These are phyloP conservation scores for Cephus runcator DNA, from an alignment of 2,888 invertebrate genomes.

Conservation along the genomic window DNA sequence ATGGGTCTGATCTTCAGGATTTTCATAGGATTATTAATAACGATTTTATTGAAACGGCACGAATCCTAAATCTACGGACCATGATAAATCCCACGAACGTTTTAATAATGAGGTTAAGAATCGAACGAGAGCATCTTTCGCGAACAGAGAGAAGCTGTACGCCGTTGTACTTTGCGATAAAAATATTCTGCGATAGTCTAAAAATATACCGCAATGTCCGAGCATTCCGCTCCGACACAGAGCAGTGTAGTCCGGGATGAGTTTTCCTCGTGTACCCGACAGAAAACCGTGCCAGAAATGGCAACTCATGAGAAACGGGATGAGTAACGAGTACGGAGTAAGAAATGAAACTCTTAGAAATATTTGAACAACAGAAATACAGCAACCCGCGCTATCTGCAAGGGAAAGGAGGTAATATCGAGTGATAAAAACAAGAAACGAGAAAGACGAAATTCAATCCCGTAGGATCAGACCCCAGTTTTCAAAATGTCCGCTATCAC, in stretches of 20 bases:
- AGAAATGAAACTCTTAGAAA: neutral
- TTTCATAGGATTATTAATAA: neutral
- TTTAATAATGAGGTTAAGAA: neutral
- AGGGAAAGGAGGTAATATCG: neutral
- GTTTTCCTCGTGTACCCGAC: neutral
- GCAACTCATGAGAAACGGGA: neutral
- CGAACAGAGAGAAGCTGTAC: neutral
- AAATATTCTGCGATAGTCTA: neutral
- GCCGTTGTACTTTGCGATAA: neutral
- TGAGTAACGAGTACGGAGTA: neutral
- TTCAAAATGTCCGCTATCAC: neutral
- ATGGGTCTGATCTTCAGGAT: neutral
- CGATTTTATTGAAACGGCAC: neutral
- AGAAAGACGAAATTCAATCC: neutral
- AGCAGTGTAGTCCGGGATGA: neutral
- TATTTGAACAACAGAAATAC: neutral
- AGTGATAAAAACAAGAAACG: neutral
- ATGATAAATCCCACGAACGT: too few relatives aligned
- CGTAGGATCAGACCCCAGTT: neutral
- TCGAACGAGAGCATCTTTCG: neutral
- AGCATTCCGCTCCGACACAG: neutral
- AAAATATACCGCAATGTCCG: slow-evolving; percentile 2
- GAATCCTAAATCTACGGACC: neutral
- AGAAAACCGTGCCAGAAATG: neutral
- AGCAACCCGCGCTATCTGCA: neutral